Percentiles rank a stretch among this genome's conserved stretches.
phyloP scores from a whole-genome alignment of 2,888 invertebrate species.

The Drosophila nr. perissopoda region DNA sequence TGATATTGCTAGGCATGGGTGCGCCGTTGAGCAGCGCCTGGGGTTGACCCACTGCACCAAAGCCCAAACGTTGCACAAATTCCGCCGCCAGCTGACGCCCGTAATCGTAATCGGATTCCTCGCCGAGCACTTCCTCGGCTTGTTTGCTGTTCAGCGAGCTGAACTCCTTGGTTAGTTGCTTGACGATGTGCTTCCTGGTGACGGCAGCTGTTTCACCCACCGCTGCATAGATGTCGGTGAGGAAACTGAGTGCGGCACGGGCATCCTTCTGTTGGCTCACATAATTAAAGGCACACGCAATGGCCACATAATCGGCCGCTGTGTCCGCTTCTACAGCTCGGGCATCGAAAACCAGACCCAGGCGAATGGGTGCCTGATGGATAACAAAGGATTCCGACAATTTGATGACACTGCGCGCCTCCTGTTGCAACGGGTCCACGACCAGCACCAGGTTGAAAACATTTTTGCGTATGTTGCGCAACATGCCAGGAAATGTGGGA shows the following conservation, averaged over 20 bases:
- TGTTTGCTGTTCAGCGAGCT: slow-evolving; percentile 87
- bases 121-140: slow-evolving; percentile 92
- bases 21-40: slow-evolving; percentile 96
- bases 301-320: slow-evolving; percentile 90
- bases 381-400: slow-evolving; percentile 95
- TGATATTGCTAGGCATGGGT: slow-evolving; percentile 90
- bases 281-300: slow-evolving; percentile 96
- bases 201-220: slow-evolving; percentile 86
- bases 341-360: slow-evolving; percentile 93
- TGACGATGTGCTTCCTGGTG: slow-evolving; percentile 89
- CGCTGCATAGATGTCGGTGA: slow-evolving; percentile 90
- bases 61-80: slow-evolving; percentile 91
- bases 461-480: slow-evolving; percentile 94
- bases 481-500: slow-evolving; percentile 99
- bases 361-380: slow-evolving; percentile 95
- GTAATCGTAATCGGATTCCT: slow-evolving; percentile 96
- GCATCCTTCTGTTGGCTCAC: slow-evolving; percentile 91
- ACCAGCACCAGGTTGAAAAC: slow-evolving; percentile 94
- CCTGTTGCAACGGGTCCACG: slow-evolving; percentile 91
- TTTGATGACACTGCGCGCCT: slow-evolving; percentile 91
- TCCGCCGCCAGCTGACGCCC: slow-evolving; percentile 92
- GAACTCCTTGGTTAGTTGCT: slow-evolving; percentile 87
- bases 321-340: slow-evolving; percentile 87
- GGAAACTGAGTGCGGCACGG: slow-evolving; percentile 92
- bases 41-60: slow-evolving; percentile 88